Evolutionary conservation across 35 echinoderm and acorn worm species (phyloP), one percentile per base, ranked within the genome.

Genomic region (Hemicentrotus pulcherrimus): DNA sequence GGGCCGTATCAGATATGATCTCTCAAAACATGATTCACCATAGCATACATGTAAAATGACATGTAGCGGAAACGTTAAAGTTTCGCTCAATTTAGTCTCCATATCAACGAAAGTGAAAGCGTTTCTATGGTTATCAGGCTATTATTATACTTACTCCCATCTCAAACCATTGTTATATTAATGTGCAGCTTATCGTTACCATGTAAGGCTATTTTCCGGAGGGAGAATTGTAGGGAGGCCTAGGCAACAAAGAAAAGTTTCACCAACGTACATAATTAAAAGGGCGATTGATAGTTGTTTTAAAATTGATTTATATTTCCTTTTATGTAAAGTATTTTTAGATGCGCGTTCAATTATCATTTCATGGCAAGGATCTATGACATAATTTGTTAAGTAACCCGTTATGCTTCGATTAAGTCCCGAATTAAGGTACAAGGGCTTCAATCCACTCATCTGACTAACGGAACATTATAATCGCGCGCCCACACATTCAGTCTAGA

Each of bases 41-140:
- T 55, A 14, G 50, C 50, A 9, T 55, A 41, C 52, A 16, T 59
- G 16, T 16, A 78, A 22, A 28, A 22, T 45, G 32, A 90, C 88
- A 45, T 16, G 46, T 15, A 90, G 88, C 88, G 88, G 88, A 90
- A 90, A 90, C 46, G 88, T 90, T 31, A 5, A 47, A 90, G 88
- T 47, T 90, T 90, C 15, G 88, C 88, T 90, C 88, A 47, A 90
- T 90, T 90, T 90, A 90, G 88, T 30, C 88, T 33, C 87, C 87
- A 35, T 89, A 47, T 47, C 46, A 90, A 90, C 46, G 88, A 90
- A 47, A 90, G 88, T 90, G 88, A 90, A 90, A 90, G 88, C 46
- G 16, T 90, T n/a, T 28, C 65, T n/a, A n/a, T 78, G 65, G 65
- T 78, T 78, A 78, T 18, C 65, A 22, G 65, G 65, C 22, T 18